Evolutionary conservation across 2,888 invertebrate species (phyloP), one percentile per base, ranked within the genome.

Genomic region (Habrosyne pyritoides): DNA sequence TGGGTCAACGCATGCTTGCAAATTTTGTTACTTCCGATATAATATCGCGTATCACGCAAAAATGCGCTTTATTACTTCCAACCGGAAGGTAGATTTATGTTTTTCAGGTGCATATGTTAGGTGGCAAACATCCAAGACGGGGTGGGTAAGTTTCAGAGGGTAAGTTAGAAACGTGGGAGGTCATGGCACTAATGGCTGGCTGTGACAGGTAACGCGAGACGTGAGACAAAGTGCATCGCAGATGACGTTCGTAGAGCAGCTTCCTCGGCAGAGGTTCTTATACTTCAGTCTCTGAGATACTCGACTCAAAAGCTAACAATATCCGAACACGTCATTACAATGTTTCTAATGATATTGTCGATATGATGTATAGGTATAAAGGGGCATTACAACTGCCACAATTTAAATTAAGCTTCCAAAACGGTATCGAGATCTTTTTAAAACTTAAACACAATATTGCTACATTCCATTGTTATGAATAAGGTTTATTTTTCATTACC

Each of bases 131-230:
- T 74, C 80, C 81, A 86, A 88, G 86, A 83, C 71, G 77, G 68
- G 66, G 76, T 75, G 87, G 84, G 87, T 84, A 85, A 81, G 82
- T 85, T 82, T 79, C 79, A 76, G 81, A 78, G 82, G 84, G 86
- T 78, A 82, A 74, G 79, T 77, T 67, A 61, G 73, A 66, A 66
- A 80, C 75, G 81, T 77, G 81, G 82, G 84, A 88, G 89, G 90
- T 91, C 88, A 86, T 67, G 69, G 73, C 79, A 76, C 87, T 92
- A 92, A 92, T 91, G 89, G 90, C 79, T 84, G 86, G 64, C 76
- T 73, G 79, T 85, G 91, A 89, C 91, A 91, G 89, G 92, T 91
- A 92, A 92, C 77, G 77, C 72, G 91, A 91, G 84, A 85, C 70
- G 77, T 54, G 71, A 84, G 85, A 87, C 88, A 89, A 89, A 91